Conservation (phyloP, 2,113 vertebrate genomes). For the Clarias magur region DNA sequence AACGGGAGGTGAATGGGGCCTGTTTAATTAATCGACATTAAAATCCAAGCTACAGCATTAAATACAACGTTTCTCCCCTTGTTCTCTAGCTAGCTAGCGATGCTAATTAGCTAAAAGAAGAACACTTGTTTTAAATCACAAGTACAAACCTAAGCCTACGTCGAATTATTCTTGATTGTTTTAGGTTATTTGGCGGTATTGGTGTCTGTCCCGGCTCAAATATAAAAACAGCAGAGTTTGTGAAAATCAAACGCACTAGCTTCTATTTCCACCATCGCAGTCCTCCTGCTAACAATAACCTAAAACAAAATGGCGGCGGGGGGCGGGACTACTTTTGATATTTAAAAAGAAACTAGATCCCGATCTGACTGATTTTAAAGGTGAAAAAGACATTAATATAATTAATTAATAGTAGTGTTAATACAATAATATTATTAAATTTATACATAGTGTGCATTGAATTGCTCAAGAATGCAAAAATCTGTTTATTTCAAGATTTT, state of each 20-base stretch:
- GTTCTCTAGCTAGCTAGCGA: background rate
- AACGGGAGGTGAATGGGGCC: background rate
- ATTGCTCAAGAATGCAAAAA: background rate
- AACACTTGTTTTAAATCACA: background rate
- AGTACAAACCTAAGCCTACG: background rate
- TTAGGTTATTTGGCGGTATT: background rate
- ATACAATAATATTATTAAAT: no score
- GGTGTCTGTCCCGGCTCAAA: background rate
- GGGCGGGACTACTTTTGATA: constrained; percentile 64
- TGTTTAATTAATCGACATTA: no score
- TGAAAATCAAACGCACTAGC: background rate
- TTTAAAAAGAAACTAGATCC: constrained; percentile 32
- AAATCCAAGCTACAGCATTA: background rate
- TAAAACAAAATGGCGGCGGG: constrained; percentile 73
- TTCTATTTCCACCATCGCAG: background rate
- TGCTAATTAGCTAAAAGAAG: constrained; percentile 4
- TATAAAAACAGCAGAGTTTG: background rate
- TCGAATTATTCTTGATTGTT: background rate
- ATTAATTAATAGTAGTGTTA: no score
- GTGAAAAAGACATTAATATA: no score
- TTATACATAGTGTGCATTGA: background rate
- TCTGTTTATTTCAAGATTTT: background rate
- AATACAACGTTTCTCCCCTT: background rate
- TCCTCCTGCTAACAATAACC: constrained; percentile 59
- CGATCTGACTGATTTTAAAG: background rate